Evolutionary conservation across 1,140 invertebrate species (phyloP), one percentile per base, ranked within the genome.

Genomic region (Drosophila lacteicornis): DNA sequence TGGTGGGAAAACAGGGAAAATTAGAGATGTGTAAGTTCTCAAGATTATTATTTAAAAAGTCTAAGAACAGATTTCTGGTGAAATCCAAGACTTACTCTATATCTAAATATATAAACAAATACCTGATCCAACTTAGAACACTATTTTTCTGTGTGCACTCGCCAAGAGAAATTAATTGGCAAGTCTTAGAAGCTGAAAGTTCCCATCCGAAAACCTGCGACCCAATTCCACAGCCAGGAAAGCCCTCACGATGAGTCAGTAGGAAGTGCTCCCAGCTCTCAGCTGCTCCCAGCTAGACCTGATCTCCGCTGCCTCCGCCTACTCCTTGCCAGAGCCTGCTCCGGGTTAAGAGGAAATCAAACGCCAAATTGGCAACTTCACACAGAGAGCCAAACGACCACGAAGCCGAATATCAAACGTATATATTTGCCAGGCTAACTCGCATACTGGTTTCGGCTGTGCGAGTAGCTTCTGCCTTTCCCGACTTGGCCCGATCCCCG

Each of bases 401-500:
- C 58, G 33, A 36, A 36, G 33, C 33, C 33, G 33, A 56, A 47
- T 67, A 55, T 75, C 60, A 73, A 68, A 56, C 13, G 47, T 45
- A 56, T 51, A 57, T 71, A 60, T 62, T 53, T 60, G 46, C 40
- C 77, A 56, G 61, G 69, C 80, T 55, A 40, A 38, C 58, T 80
- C 74, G 66, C 71, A 79, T 88, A 79, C 74, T 71, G 70, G 80
- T 88, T 83, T 75, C 74, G 84, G 80, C 80, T 79, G 62, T 79
- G 70, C 80, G 78, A 56, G 81, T 81, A 79, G 86, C 85, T 90
- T 90, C 85, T 90, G 84, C 85, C 78, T 55, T 78, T 66, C 74
- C 45, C 69, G 61, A 43, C 47, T 63, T 27, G 70, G 42, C 58
- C 46, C 45, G 22, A 40, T 51, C 46, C 19, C 46, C 30, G 27